These are phyloP conservation scores for Cephalopterus ornatus DNA, from an alignment of 2,113 vertebrate genomes.

Conservation along the genomic window DNA sequence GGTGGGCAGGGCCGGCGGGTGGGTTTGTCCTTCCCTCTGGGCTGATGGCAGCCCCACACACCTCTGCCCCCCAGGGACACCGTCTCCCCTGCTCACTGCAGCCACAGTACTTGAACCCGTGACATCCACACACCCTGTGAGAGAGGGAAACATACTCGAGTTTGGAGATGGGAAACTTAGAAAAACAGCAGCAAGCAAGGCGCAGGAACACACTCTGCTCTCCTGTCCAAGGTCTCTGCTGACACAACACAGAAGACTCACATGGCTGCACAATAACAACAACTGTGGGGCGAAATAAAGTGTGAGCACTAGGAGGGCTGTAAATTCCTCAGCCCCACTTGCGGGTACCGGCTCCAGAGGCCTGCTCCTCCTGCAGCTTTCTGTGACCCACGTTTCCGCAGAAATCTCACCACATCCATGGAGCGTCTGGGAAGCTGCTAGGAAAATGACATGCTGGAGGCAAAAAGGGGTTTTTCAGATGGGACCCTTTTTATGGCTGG, in stretches of 20 bases:
- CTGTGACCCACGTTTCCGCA: background rate
- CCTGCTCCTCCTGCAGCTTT: background rate
- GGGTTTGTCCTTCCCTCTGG: background rate
- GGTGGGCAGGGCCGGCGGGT: rapidly evolving
- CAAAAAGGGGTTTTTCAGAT: background rate
- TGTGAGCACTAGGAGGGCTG: background rate
- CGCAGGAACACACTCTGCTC: background rate
- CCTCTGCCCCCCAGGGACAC: background rate
- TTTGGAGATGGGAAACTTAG: background rate
- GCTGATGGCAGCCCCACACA: background rate
- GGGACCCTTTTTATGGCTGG: background rate
- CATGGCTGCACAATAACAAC: background rate
- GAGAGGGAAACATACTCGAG: background rate
- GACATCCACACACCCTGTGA: background rate
- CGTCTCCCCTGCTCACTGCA: rapidly evolving
- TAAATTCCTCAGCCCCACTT: constrained; percentile 11
- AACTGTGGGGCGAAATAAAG: constrained; percentile 2
- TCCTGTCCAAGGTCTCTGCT: background rate
- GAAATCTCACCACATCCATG: rapidly evolving
- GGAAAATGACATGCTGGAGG: background rate
- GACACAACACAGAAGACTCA: constrained; percentile 11
- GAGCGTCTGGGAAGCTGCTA: background rate
- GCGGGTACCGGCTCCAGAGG: background rate
- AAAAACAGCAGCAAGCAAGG: background rate
- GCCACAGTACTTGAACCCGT: background rate